Evolutionary conservation across 2,888 invertebrate species (phyloP), one percentile per base, ranked within the genome.

Genomic region (Watsonalla binaria): DNA sequence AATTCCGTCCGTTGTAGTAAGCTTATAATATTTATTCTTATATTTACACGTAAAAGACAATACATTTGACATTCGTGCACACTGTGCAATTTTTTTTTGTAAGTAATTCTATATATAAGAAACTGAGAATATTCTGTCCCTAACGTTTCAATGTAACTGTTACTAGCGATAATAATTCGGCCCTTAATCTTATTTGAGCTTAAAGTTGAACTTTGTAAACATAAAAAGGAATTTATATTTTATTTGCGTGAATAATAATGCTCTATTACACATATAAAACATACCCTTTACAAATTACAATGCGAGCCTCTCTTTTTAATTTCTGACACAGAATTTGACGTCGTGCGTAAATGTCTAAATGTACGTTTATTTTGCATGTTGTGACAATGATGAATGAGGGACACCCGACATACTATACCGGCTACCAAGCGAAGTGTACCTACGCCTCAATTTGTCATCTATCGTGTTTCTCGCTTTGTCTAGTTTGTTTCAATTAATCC

Each of bases 381-480:
- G 60, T 69, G 77, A 79, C 75, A 70, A 68, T 78, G 78, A 80
- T 70, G 70, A 72, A 82, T 69, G 76, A 64, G 63, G 61, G 62
- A 62, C 65, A 66, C 60, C 65, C 61, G 57, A 15, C 56, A 58
- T 15, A 49, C 54, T 62, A 63, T 64, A 65, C n/a, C n/a, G n/a
- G n/a, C n/a, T n/a, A n/a, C 63, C 62, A 56, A 57, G 54, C 56
- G 58, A 65, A 68, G 70, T 74, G 66, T 53, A 61, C n/a, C n/a
- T n/a, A n/a, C 62, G 53, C 54, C 58, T 65, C 69, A 69, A 76
- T 79, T 78, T 76, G 68, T 75, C 75, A 76, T 73, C 65, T 72
- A 74, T 73, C 64, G 63, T 60, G 62, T 61, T 42, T 11, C 24
- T 24, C 24, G 24, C 24, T 24, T 4, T 24, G 24, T 24, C 24